These are phyloP conservation scores for Aricia agestis DNA, from an alignment of 1,140 invertebrate genomes.

Conservation along the genomic window DNA sequence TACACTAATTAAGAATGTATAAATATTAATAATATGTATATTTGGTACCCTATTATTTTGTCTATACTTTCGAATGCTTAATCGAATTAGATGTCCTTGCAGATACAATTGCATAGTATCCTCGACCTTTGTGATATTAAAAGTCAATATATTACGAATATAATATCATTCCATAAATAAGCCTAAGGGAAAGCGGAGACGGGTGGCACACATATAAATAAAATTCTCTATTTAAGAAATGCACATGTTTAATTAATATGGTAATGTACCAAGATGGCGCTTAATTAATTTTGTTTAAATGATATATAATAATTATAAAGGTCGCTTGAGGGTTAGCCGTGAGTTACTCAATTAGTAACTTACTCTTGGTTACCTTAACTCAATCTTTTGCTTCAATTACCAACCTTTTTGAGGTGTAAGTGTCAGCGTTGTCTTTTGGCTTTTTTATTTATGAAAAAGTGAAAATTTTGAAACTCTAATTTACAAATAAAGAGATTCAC, in stretches of 20 bases:
- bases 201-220: neutral
- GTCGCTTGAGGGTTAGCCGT: neutral
- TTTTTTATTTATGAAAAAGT: no score
- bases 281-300: conserved; percentile 11
- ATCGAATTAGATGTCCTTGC: neutral
- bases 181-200: conserved; percentile 1
- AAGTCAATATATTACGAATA: neutral
- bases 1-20: no score
- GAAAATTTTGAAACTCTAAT: no score
- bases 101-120: neutral
- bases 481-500: no score
- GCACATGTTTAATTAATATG: conserved; percentile 12
- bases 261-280: neutral
- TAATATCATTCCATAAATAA: neutral
- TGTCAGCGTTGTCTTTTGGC: no score
- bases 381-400: neutral
- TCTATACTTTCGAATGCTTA: no score
- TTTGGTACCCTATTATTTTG: no score
- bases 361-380: neutral
- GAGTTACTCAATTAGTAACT: neutral
- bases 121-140: neutral
- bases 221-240: neutral
- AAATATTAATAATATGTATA: no score
- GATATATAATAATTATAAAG: conserved; percentile 11
- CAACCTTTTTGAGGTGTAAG: no score